Evolutionary conservation across 1,140 invertebrate genomes (phyloP).

Genomic region (Lysiphlebus fabarum): DNA sequence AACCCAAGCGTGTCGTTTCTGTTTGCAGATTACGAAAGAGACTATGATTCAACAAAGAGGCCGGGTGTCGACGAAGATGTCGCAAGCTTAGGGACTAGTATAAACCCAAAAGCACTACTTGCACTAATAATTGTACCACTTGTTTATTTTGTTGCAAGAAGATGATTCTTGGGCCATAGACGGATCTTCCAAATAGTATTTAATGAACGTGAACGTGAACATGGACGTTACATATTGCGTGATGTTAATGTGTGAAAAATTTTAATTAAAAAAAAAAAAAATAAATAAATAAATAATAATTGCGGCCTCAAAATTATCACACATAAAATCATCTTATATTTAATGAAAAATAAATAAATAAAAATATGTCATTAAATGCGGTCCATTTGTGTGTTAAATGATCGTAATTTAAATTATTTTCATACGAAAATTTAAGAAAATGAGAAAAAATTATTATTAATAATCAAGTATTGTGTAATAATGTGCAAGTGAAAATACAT

Average conservation of each 20-base stretch:
- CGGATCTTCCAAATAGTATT: conserved; percentile 48
- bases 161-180: conserved; percentile 46
- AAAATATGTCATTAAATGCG: neutral
- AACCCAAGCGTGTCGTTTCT: conserved; percentile 25
- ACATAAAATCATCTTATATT: conserved; percentile 1
- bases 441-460: conserved; percentile 1
- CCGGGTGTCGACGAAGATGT: conserved; percentile 30
- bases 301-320: conserved; percentile 11
- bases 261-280: conserved; percentile 24
- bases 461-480: conserved; percentile 4
- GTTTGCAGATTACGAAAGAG: conserved; percentile 42
- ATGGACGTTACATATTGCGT: conserved; percentile 18
- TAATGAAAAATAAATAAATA: neutral
- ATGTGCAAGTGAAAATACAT: neutral
- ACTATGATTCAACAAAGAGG: conserved; percentile 41
- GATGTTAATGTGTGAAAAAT: neutral
- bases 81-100: conserved; percentile 20
- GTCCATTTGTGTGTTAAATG: neutral
- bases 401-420: conserved; percentile 22
- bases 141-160: conserved; percentile 37
- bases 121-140: conserved; percentile 38
- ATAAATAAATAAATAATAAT: neutral
- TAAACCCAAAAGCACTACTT: conserved; percentile 27
- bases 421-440: conserved; percentile 15
- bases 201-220: conserved; percentile 31